Conservation (phyloP, 1,140 invertebrate genomes). For the Melitaea cinxia region DNA sequence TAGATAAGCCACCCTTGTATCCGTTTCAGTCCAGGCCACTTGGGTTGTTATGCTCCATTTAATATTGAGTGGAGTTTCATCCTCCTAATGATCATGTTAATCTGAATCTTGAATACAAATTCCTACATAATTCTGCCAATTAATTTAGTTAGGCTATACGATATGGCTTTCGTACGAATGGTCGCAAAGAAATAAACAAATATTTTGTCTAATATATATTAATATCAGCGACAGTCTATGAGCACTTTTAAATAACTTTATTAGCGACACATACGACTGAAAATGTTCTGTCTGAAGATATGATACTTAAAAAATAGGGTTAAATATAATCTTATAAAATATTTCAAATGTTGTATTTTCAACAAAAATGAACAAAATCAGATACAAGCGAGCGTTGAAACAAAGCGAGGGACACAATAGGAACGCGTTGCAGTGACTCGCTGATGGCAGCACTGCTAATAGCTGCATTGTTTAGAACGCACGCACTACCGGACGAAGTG, state of each 20-base stretch:
- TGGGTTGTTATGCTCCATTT: conserved; percentile 37
- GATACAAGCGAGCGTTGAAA: conserved; percentile 25
- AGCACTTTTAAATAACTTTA: too few species aligned
- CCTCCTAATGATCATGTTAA: conserved; percentile 31
- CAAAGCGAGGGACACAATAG: conserved; percentile 44
- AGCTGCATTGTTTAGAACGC: conserved; percentile 18
- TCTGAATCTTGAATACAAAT: conserved; percentile 25
- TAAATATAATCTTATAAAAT: background rate
- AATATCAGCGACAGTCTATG: too few species aligned
- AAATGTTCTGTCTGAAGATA: too few species aligned
- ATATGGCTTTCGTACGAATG: background rate
- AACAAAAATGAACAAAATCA: conserved; percentile 21
- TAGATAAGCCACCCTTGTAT: conserved; percentile 50
- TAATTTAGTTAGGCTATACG: background rate
- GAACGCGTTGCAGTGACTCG: conserved; percentile 33
- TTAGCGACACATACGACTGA: too few species aligned
- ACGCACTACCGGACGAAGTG: conserved; percentile 18
- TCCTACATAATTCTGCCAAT: background rate
- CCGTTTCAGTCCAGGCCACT: conserved; percentile 39
- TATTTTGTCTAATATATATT: background rate
- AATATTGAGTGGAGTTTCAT: conserved; percentile 31
- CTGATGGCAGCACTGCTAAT: conserved; percentile 15
- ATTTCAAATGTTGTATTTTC: background rate
- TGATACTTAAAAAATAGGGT: too few species aligned
- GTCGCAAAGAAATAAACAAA: background rate